Evolutionary conservation across 2,113 vertebrate species (phyloP).

Genomic region (Nothocercus nigrocapillus): DNA sequence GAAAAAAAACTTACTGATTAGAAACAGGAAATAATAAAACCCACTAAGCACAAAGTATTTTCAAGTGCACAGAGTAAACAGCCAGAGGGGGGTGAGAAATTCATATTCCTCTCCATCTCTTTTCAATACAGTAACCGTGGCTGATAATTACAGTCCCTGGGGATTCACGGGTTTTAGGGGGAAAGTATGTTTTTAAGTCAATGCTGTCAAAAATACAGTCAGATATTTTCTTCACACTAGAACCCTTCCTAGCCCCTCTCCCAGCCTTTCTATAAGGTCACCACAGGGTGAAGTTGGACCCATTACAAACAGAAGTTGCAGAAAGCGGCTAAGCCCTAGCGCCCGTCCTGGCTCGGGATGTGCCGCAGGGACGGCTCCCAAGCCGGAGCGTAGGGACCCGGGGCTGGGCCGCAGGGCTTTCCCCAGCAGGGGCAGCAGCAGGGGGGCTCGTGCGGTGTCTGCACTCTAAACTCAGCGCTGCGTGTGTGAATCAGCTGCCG

Average conservation of each 20-base stretch:
- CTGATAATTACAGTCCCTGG: not conserved
- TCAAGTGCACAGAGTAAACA: slow-evolving; percentile 13
- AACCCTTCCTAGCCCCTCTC: not conserved
- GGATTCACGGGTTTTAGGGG: not conserved
- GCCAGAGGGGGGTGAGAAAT: slow-evolving; percentile 6
- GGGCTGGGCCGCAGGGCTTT: not conserved
- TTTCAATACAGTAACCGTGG: not conserved
- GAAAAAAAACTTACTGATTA: not conserved
- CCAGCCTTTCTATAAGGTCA: not conserved
- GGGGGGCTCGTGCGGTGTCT: not conserved
- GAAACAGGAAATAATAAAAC: slow-evolving; percentile 51
- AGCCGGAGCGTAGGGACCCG: no score
- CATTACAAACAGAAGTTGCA: not conserved
- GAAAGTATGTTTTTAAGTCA: not conserved
- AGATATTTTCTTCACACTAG: not conserved
- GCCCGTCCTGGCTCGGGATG: not conserved
- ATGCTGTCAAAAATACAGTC: not conserved
- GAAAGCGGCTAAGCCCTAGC: not conserved
- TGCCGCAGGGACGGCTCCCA: not conserved
- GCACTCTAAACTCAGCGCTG: not conserved
- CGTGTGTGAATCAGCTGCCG: not conserved
- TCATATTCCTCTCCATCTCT: not conserved
- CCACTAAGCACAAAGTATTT: slow-evolving; percentile 28
- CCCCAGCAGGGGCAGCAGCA: not conserved
- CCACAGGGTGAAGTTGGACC: not conserved